Evolutionary conservation across 2,113 vertebrate species (phyloP).

Genomic region (Oceanodroma tethys): DNA sequence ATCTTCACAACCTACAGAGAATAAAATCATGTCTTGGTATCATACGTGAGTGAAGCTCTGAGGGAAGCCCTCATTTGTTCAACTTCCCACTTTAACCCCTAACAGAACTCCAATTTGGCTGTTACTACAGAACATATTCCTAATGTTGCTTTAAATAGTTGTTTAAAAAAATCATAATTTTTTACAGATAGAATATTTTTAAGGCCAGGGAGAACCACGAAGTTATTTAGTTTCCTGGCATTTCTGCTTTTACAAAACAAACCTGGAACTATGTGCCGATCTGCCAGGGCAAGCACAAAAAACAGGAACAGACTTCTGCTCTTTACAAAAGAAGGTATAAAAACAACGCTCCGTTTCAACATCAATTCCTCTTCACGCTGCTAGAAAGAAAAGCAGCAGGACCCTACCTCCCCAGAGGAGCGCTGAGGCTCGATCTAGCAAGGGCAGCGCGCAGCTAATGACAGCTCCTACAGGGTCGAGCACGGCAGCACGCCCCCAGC

Average conservation of each 20-base stretch:
- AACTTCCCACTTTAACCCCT: neutral
- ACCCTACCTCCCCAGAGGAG: neutral
- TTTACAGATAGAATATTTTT: neutral
- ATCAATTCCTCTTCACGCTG: fast-evolving
- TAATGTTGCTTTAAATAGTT: neutral
- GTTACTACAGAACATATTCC: neutral
- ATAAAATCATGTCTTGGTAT: neutral
- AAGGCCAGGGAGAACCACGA: neutral
- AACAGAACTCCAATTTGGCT: neutral
- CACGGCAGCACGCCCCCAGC: neutral
- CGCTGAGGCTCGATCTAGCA: fast-evolving
- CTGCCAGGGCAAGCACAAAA: neutral
- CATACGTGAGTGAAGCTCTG: neutral
- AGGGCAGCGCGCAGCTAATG: neutral
- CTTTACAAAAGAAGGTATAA: neutral
- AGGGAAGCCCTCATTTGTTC: fast-evolving
- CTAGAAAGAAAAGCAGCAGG: neutral
- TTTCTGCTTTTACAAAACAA: neutral
- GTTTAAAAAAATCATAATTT: fast-evolving
- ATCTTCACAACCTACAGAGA: neutral
- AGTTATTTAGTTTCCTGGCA: neutral
- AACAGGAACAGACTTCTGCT: neutral
- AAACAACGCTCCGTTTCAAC: neutral
- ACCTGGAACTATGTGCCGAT: neutral
- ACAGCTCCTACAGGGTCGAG: neutral